phyloP scores from a whole-genome alignment of 37 sponge, comb jelly and placozoan species.

The Halichondria panicea region DNA sequence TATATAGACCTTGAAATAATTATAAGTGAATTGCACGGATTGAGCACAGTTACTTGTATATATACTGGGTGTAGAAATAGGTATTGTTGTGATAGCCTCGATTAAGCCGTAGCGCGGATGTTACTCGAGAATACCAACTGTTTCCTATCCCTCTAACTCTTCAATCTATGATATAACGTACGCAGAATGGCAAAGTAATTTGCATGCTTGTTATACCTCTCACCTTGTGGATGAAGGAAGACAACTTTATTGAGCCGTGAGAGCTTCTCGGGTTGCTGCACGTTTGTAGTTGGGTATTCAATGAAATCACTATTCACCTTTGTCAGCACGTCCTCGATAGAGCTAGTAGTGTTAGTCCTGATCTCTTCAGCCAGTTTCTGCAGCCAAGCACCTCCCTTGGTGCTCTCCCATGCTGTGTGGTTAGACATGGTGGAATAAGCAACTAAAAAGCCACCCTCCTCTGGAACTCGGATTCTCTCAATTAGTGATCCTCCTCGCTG shows the following conservation, averaged over 20 bases:
- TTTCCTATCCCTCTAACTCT: too few species aligned
- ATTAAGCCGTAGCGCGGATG: too few species aligned
- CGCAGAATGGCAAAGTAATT: too few species aligned
- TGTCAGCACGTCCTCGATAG: conserved; percentile 25
- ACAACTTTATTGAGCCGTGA: conserved; percentile 15
- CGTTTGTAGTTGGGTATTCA: not conserved
- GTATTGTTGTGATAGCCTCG: too few species aligned
- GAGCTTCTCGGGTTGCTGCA: conserved; percentile 33
- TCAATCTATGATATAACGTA: too few species aligned
- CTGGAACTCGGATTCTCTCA: not conserved
- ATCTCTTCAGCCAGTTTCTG: conserved; percentile 14
- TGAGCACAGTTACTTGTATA: too few species aligned
- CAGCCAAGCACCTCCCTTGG: conserved; percentile 40
- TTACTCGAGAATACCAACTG: too few species aligned
- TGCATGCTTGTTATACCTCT: too few species aligned
- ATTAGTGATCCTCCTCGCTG: not conserved
- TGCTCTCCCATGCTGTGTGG: conserved; percentile 31
- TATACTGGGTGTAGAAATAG: too few species aligned
- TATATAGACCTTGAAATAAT: too few species aligned
- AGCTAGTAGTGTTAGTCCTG: not conserved
- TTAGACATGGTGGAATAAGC: conserved; percentile 45
- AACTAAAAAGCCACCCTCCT: conserved; percentile 20
- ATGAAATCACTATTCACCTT: conserved; percentile 23
- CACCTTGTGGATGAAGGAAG: not conserved
- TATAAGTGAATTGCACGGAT: too few species aligned